A percentile compares a stretch with the other conserved stretches of the same genome.
Conservation (phyloP, 2,113 vertebrate species). For the Onychostruthus taczanowskii region DNA sequence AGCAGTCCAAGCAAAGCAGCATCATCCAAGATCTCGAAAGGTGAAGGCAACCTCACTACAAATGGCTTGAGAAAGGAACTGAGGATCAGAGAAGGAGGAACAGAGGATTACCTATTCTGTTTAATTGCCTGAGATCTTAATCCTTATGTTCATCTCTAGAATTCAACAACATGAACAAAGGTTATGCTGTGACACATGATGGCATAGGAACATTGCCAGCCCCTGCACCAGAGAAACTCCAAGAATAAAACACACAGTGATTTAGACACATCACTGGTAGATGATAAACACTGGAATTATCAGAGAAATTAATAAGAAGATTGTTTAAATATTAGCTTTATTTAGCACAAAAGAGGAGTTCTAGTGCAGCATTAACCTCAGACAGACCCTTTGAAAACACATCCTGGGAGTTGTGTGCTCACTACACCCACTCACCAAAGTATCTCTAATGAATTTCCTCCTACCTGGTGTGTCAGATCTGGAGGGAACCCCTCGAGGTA, state of each 20-base stretch:
- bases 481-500: conserved; percentile 16
- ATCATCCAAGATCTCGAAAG: not conserved
- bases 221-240: not conserved
- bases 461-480: not conserved
- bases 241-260: not conserved
- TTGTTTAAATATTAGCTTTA: conserved; percentile 49
- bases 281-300: conserved; percentile 12
- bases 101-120: not conserved
- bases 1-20: not conserved
- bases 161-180: not conserved
- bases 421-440: not conserved
- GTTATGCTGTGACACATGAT: not conserved
- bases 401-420: not conserved
- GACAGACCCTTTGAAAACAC: conserved; percentile 18
- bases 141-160: not conserved
- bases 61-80: not conserved
- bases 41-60: not conserved
- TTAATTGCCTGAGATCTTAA: not conserved
- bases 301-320: conserved; percentile 1
- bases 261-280: not conserved
- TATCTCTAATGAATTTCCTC: not conserved
- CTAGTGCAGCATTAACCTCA: conserved; percentile 36
- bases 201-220: not conserved
- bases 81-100: not conserved
- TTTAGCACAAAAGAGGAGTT: conserved; percentile 11